phyloP scores from a whole-genome alignment of 2,113 vertebrate genomes.

The Callithrix jacchus region DNA sequence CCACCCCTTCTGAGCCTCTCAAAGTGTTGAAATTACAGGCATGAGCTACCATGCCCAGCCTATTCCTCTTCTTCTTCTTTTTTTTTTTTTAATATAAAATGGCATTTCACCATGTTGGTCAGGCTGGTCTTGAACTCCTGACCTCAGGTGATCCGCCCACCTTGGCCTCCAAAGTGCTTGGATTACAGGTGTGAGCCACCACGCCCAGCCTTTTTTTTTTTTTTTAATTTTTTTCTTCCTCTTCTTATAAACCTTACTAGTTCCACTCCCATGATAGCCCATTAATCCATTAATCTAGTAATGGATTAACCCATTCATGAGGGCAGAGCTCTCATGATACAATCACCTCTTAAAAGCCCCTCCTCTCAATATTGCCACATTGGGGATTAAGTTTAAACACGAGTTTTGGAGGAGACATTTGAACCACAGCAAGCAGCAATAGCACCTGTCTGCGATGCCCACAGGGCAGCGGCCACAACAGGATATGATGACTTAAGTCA shows the following conservation, averaged over 20 bases:
- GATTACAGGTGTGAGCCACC: no score
- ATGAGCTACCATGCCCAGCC: accelerated
- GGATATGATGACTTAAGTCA: neutral
- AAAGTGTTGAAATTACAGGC: no score
- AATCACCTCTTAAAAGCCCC: neutral
- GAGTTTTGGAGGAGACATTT: neutral
- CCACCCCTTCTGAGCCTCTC: no score
- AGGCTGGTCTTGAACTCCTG: no score
- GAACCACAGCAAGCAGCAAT: neutral
- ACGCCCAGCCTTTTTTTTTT: neutral
- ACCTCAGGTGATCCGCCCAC: no score
- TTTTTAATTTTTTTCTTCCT: neutral
- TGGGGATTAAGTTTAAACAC: neutral
- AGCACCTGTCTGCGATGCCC: neutral
- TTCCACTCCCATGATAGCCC: neutral
- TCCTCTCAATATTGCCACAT: neutral
- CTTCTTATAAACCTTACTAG: neutral
- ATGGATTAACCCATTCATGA: neutral
- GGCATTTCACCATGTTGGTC: no score
- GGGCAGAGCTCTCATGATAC: neutral
- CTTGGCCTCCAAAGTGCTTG: no score
- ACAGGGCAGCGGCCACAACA: neutral
- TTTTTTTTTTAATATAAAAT: no score
- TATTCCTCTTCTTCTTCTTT: neutral
- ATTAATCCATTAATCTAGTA: neutral